Evolutionary conservation across 2,113 vertebrate species (phyloP), one percentile per base, ranked within the genome.

Genomic region (Crypturellus undulatus): DNA sequence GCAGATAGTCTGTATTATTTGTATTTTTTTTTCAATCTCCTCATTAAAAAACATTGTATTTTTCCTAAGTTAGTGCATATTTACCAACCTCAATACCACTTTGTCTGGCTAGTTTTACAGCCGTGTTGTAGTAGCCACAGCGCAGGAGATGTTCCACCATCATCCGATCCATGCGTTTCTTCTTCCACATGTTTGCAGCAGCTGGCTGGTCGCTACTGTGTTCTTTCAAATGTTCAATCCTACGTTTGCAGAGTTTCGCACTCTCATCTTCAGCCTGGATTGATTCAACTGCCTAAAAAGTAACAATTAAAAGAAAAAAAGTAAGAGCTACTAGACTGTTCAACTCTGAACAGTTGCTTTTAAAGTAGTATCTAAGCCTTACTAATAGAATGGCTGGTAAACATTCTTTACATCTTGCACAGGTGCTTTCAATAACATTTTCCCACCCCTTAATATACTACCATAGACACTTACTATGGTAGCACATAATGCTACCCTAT

Each of bases 211-310:
- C 99, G 10, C 99, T 99, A 97, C 99, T 99, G 91, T 99, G 99
- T 79, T 99, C 99, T 90, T 99, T 99, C 88, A 99, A 97, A 69
- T 99, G 99, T 28, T 99, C 99, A 9, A 99, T 99, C 93, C 99
- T 98, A 25, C 99, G 98, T 89, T 99, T 99, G 82, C 99, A 99
- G 49, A 99, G 97, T 84, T 99, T 99, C 19, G 99, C 99, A 2
- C 99, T 99, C 96, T 99, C 99, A 18, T 99, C 99, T 93, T 99
- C 99, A 0, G 99, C 99, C 96, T 99, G 99, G 97, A 99, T 99
- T 22, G 99, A 99, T 94, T 99, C 99, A 3, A 99, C 99, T 0
- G 99, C 99, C 99, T 99, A 67, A 2, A 42, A 71, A 36, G 62
- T 22, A 30, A 38, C 69, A 84, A 6, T 45, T 5, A 25, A 43